phyloP scores from a whole-genome alignment of 2,113 vertebrate genomes.

The Nycticorax nycticorax region DNA sequence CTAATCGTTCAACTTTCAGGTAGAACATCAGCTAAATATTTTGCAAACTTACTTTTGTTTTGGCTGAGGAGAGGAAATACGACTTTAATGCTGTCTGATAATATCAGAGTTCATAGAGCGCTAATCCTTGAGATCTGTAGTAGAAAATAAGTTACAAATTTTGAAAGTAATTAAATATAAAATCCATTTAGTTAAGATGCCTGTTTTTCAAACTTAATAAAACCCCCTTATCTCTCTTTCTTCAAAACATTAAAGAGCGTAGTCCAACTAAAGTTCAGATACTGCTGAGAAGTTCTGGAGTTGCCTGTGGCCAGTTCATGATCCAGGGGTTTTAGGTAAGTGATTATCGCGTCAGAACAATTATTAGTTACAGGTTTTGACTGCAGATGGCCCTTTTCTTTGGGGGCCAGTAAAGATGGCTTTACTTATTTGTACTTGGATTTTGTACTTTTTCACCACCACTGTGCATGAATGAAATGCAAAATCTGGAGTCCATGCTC shows the following conservation, averaged over 20 bases:
- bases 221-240: not conserved
- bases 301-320: not conserved
- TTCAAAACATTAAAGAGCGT: not conserved
- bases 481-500: not conserved
- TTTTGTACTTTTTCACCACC: not conserved
- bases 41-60: not conserved
- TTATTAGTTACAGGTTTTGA: not conserved
- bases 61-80: not conserved
- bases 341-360: not conserved
- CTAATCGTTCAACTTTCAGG: no score
- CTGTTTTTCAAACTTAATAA: not conserved
- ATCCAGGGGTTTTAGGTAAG: not conserved
- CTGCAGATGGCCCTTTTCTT: not conserved
- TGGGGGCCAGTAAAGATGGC: not conserved
- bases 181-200: not conserved
- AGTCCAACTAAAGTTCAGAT: not conserved
- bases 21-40: not conserved
- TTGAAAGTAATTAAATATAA: not conserved
- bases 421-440: not conserved
- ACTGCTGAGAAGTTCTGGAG: not conserved
- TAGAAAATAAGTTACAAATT: not conserved
- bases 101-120: not conserved
- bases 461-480: not conserved
- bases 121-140: not conserved
- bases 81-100: not conserved